Evolutionary conservation across 2,888 invertebrate species (phyloP).

Genomic region (Rhagophthalmus giganteus): DNA sequence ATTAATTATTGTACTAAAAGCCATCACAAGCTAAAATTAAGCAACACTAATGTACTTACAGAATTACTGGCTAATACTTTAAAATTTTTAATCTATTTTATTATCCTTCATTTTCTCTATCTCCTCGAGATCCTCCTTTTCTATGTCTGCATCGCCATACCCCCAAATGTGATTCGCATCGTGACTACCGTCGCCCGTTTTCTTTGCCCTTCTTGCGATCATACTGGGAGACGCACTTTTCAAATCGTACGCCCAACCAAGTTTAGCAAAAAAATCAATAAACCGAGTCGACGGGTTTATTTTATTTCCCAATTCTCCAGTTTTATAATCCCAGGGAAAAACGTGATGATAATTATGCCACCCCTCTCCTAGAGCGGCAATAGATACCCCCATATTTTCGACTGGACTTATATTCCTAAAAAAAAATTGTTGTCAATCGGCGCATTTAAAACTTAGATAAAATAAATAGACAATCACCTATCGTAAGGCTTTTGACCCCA

Average conservation of each 20-base stretch:
- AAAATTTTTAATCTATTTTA: slow-evolving; percentile 3
- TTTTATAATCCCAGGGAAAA: slow-evolving; percentile 64
- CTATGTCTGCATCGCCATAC: slow-evolving; percentile 65
- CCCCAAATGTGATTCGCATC: slow-evolving; percentile 60
- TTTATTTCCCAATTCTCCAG: slow-evolving; percentile 58
- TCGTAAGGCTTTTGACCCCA: slow-evolving; percentile 94
- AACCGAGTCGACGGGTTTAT: slow-evolving; percentile 78
- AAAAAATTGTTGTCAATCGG: no score
- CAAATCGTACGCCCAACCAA: slow-evolving; percentile 84
- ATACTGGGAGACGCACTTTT: slow-evolving; percentile 64
- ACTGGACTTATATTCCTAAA: slow-evolving; percentile 71
- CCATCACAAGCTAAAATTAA: slow-evolving; percentile 9
- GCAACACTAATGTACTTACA: slow-evolving; percentile 4
- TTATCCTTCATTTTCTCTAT: slow-evolving; percentile 57
- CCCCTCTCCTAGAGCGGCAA: slow-evolving; percentile 77
- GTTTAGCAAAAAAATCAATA: slow-evolving; percentile 75
- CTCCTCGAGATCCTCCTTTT: slow-evolving; percentile 60
- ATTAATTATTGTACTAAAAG: slow-evolving; percentile 7
- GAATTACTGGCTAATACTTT: neutral
- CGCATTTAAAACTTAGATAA: slow-evolving; percentile 16
- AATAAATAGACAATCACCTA: slow-evolving; percentile 58
- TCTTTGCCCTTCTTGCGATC: slow-evolving; percentile 61
- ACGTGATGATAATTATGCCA: slow-evolving; percentile 87
- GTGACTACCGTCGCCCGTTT: slow-evolving; percentile 64
- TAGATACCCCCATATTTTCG: slow-evolving; percentile 72